A percentile compares a stretch with the other conserved stretches of the same genome.
Evolutionary conservation across 1,140 invertebrate genomes (phyloP).

Genomic region (Dendroctonus ponderosae): DNA sequence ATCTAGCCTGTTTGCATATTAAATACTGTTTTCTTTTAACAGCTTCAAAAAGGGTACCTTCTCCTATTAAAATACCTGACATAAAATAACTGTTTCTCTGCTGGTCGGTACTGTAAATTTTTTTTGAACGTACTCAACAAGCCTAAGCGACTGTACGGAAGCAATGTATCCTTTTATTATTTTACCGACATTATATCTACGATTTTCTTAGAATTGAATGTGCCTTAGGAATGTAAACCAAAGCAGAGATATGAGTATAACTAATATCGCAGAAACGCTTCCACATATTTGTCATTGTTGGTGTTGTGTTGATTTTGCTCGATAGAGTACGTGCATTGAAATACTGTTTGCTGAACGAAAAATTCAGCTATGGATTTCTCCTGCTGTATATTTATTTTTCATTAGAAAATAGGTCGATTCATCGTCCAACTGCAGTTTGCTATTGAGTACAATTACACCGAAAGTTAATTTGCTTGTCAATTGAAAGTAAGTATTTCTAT

Average conservation of each 20-base stretch:
- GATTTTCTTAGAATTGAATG: conserved; percentile 22
- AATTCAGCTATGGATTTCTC: too few species aligned
- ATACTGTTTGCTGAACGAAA: not conserved
- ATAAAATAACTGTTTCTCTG: too few species aligned
- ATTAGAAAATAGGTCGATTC: too few species aligned
- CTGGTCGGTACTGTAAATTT: not conserved
- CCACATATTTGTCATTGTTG: conserved; percentile 15
- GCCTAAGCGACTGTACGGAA: conserved; percentile 4
- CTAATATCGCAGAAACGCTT: conserved; percentile 20
- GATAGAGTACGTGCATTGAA: not conserved
- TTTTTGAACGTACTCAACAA: not conserved
- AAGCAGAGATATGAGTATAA: conserved; percentile 24
- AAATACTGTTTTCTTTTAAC: too few species aligned
- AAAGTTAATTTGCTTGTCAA: too few species aligned
- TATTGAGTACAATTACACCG: too few species aligned
- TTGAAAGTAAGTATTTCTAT: too few species aligned
- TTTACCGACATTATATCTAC: conserved; percentile 16
- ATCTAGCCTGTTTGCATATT: too few species aligned
- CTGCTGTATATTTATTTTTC: too few species aligned
- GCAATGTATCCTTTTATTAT: conserved; percentile 22
- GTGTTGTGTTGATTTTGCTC: conserved; percentile 9
- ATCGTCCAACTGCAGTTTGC: too few species aligned
- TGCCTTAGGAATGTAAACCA: conserved; percentile 23
- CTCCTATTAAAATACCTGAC: too few species aligned
- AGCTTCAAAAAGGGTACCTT: too few species aligned